These are phyloP conservation scores for Acromyrmex charruanus DNA, from an alignment of 1,140 invertebrate species.

Conservation along the genomic window DNA sequence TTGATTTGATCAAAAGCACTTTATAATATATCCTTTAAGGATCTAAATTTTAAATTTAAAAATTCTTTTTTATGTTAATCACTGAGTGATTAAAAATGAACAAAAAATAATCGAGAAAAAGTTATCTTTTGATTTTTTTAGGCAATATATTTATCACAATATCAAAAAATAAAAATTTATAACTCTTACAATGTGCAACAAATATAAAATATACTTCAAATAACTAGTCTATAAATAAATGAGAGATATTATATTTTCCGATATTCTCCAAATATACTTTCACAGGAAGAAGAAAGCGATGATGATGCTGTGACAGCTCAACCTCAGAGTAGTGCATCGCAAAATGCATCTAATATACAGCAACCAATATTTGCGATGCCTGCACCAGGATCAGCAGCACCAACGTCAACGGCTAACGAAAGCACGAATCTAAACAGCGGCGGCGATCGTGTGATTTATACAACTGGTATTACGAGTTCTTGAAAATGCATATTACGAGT, in stretches of 20 bases:
- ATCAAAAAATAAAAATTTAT: neutral
- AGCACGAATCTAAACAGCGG: slow-evolving; percentile 85
- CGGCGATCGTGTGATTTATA: slow-evolving; percentile 81
- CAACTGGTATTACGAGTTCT: slow-evolving; percentile 81
- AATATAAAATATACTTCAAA: neutral
- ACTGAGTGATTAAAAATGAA: too few species aligned
- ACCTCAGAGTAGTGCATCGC: slow-evolving; percentile 79
- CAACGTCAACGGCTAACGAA: slow-evolving; percentile 79
- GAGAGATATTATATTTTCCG: slow-evolving; percentile 20
- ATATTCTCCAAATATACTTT: slow-evolving; percentile 31
- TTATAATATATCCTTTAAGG: too few species aligned
- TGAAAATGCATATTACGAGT: slow-evolving; percentile 51
- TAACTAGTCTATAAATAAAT: neutral
- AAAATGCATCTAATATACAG: slow-evolving; percentile 69
- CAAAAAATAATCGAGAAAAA: too few species aligned
- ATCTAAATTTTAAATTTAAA: too few species aligned
- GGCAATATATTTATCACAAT: neutral
- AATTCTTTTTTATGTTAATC: too few species aligned
- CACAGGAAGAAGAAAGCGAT: slow-evolving; percentile 85
- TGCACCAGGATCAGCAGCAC: slow-evolving; percentile 77
- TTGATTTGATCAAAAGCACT: too few species aligned
- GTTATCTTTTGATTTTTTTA: too few species aligned
- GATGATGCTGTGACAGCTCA: slow-evolving; percentile 85
- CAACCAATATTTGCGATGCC: slow-evolving; percentile 85
- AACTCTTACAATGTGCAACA: neutral